Evolutionary conservation across 2,113 vertebrate genomes (phyloP), one percentile per base, ranked within the genome.

Genomic region (Poicephalus gulielmi): DNA sequence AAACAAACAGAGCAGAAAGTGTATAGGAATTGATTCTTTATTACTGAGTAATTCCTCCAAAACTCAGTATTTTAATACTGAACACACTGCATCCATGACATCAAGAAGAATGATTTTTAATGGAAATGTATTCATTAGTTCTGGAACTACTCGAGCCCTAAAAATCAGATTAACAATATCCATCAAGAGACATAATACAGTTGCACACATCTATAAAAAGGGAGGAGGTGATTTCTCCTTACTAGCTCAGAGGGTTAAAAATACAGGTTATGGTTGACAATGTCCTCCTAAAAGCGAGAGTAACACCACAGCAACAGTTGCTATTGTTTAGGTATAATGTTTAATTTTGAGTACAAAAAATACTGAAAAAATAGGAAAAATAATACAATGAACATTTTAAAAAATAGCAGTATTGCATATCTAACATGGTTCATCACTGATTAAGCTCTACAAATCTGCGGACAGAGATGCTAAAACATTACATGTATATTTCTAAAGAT

Each of bases 131-230:
- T 88, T 88, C 22, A 63, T 92, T 77, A 81, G 52, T 79, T 91
- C 69, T 92, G 80, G 83, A 96, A 68, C 17, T 8, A 64, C 11
- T 88, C 39, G 88, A 86, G 85, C 39, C 60, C 83, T 95, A 87
- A 93, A 96, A 92, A 93, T 90, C 73, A 75, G 92, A 86, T 94
- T 94, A 95, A 83, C 71, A 82, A 53, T 67, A 85, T 85, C 47
- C 31, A 83, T 90, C 53, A 90, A 66, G 41, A 79, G 17, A 50
- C 41, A 86, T n/a, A 81, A 82, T 52, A 49, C 9, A 82, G 78
- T 49, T 79, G 13, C 57, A 86, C 52, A 75, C 17, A 63, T 7
- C 25, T 23, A 43, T n/a, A 70, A 83, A 62, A 80, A 77, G 25
- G 11, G 30, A 89, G 66, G 59, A 91, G 28, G 22, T 49, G 27